Percentiles rank a stretch among this genome's conserved stretches.
phyloP scores from a whole-genome alignment of 2,113 vertebrate genomes.

The Poecilia latipinna region DNA sequence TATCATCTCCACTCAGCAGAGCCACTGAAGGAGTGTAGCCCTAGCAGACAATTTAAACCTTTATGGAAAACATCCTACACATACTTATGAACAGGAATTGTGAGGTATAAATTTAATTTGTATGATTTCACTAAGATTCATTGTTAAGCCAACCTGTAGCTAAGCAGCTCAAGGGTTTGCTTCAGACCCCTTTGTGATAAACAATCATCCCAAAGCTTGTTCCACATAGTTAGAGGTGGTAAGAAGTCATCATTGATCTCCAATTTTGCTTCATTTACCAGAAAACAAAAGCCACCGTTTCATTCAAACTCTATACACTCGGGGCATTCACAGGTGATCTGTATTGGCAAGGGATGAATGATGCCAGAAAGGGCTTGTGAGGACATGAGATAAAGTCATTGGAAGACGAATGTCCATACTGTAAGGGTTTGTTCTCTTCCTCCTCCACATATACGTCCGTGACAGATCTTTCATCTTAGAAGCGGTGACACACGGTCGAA shows the following conservation, averaged over 20 bases:
- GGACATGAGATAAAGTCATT: slow-evolving; percentile 34
- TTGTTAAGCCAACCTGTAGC: background rate
- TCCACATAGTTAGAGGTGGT: background rate
- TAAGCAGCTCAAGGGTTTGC: background rate
- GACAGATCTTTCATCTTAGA: slow-evolving; percentile 36
- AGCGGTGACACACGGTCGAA: slow-evolving; percentile 58
- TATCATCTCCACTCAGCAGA: too few species aligned
- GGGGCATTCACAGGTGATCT: slow-evolving; percentile 32
- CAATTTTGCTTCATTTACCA: slow-evolving; percentile 11
- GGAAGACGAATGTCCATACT: slow-evolving; percentile 45
- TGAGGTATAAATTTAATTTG: background rate
- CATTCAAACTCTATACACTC: slow-evolving; percentile 15
- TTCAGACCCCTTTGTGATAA: background rate
- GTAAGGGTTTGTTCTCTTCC: slow-evolving; percentile 16
- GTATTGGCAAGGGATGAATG: slow-evolving; percentile 41
- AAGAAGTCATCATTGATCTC: background rate
- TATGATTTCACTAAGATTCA: background rate
- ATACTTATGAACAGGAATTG: background rate
- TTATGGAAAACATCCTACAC: background rate
- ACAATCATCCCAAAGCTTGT: background rate
- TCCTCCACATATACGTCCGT: slow-evolving; percentile 35
- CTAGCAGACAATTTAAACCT: background rate
- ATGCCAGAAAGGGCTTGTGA: slow-evolving; percentile 40
- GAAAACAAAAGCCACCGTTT: slow-evolving; percentile 10
- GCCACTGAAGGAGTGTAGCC: background rate